phyloP scores from a whole-genome alignment of 2,888 invertebrate genomes.

The Drosophila nigritarsus region DNA sequence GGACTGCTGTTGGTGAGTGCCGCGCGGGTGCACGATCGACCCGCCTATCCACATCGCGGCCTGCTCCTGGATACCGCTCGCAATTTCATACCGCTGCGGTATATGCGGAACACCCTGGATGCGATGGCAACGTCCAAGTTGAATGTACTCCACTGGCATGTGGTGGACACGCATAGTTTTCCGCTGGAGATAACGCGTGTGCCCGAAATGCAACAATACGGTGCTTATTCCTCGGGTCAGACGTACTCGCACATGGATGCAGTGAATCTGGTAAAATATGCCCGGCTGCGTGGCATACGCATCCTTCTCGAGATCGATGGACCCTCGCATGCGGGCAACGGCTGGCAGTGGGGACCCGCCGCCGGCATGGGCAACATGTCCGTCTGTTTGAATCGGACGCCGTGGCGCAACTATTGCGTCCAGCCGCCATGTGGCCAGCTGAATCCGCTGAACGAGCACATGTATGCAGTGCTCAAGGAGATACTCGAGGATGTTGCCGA shows the following conservation, averaged over 20 bases:
- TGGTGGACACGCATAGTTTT: conserved; percentile 96
- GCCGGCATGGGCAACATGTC: conserved; percentile 88
- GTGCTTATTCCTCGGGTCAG: conserved; percentile 89
- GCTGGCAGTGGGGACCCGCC: conserved; percentile 92
- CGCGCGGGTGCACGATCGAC: conserved; percentile 90
- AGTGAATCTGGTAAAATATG: conserved; percentile 90
- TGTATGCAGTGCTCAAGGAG: conserved; percentile 89
- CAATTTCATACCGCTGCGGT: conserved; percentile 91
- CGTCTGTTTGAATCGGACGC: conserved; percentile 88
- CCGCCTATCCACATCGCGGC: conserved; percentile 93
- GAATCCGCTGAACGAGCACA: conserved; percentile 90
- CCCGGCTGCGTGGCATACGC: conserved; percentile 91
- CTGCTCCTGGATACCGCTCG: conserved; percentile 94
- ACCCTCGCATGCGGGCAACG: conserved; percentile 93
- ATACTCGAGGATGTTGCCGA: conserved; percentile 90
- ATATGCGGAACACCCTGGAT: conserved; percentile 89
- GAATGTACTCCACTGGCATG: conserved; percentile 97
- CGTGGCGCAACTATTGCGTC: conserved; percentile 90
- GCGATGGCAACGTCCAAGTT: conserved; percentile 95
- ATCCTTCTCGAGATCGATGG: conserved; percentile 95
- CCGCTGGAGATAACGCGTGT: conserved; percentile 92
- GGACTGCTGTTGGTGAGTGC: conserved; percentile 88
- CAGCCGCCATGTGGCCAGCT: conserved; percentile 95
- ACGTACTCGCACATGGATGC: conserved; percentile 90
- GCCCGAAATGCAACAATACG: conserved; percentile 90